Conservation (phyloP, 2,797 vertebrate species). For the Hydrocynus forskahlii region DNA sequence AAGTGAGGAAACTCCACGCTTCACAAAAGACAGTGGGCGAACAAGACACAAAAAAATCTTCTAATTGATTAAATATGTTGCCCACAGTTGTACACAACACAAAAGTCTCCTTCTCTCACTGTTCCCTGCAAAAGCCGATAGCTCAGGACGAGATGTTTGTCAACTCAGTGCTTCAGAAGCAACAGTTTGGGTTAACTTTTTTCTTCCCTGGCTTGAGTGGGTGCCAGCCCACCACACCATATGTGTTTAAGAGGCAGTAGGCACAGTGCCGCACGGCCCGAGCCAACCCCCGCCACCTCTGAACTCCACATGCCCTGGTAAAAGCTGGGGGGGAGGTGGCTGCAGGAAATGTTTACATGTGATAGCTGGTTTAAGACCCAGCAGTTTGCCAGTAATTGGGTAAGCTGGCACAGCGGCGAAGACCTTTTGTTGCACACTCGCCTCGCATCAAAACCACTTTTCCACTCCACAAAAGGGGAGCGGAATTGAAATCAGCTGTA, state of each 20-base stretch:
- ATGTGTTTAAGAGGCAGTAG: conserved; percentile 47
- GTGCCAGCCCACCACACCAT: conserved; percentile 38
- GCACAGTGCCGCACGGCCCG: conserved; percentile 15
- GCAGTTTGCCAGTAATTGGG: conserved; percentile 76
- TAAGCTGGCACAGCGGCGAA: conserved; percentile 62
- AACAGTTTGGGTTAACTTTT: conserved; percentile 36
- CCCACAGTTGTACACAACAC: conserved; percentile 28
- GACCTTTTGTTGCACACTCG: conserved; percentile 68
- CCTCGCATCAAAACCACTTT: conserved; percentile 70
- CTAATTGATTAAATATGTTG: conserved; percentile 45
- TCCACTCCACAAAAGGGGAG: conserved; percentile 76
- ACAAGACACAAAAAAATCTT: conserved; percentile 38
- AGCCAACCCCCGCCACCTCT: not conserved
- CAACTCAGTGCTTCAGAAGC: conserved; percentile 26
- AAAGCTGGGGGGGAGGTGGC: conserved; percentile 60
- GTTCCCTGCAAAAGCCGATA: conserved; percentile 3
- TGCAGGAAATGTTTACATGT: conserved; percentile 69
- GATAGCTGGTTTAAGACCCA: conserved; percentile 75
- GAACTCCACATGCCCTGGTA: conserved; percentile 49
- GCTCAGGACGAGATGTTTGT: conserved; percentile 30
- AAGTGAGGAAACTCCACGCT: conserved; percentile 46
- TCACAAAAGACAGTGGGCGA: conserved; percentile 49
- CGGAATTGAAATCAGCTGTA: conserved; percentile 85
- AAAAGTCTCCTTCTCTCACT: conserved; percentile 30
- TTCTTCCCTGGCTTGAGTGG: conserved; percentile 23